Base-by-base conservation (phyloP, 2,888 invertebrate genomes). In the Melolontha melolontha region DNA sequence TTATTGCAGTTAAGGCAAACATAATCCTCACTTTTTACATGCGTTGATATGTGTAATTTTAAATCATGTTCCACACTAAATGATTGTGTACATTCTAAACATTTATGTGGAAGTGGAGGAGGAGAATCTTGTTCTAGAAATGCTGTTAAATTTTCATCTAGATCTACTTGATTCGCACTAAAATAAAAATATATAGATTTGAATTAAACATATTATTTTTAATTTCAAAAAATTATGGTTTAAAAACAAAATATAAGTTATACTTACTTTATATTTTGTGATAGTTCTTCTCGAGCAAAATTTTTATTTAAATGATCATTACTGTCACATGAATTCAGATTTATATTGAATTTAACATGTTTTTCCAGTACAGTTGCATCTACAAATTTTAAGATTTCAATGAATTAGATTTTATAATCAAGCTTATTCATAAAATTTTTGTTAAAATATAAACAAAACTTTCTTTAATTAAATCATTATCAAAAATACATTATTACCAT, bases 51-150 rank as follows among this genome's bases (percentile, higher is more conserved):
- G 74, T 88, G 88, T 44, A 88, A 77, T 29, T 79, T 73, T 16
- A 87, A 79, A 74, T 88, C 88, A 47, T 82, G 80, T 70, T 85
- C 83, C 0, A 84, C 82, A n/a, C 74, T 77, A 73, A 87, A 88
- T 0, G 80, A 78, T 11, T 84, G 81, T 8, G 83, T 82, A 75
- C 88, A 88, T 29, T 84, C 77, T 0, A 69, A 68, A 73, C 88
- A 88, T 0, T 80, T 74, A 65, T 76, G 76, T 11, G 72, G 72
- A 39, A 75, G 66, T 5, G 73, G 72, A 39, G 84, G 73, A 22
- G 82, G 79, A 71, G 79, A 69, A 50, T 73, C 74, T 11, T 71
- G 72, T 42, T 77, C 75, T 40, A 78, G 64, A 71, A 78, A 77
- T 66, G 74, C 71, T 11, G 73, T 79, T 17, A 79, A 76, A 68